Percentiles rank a stretch among this genome's conserved stretches.
Conservation (phyloP, 2,797 vertebrate species). For the Craterocephalus amniculus region DNA sequence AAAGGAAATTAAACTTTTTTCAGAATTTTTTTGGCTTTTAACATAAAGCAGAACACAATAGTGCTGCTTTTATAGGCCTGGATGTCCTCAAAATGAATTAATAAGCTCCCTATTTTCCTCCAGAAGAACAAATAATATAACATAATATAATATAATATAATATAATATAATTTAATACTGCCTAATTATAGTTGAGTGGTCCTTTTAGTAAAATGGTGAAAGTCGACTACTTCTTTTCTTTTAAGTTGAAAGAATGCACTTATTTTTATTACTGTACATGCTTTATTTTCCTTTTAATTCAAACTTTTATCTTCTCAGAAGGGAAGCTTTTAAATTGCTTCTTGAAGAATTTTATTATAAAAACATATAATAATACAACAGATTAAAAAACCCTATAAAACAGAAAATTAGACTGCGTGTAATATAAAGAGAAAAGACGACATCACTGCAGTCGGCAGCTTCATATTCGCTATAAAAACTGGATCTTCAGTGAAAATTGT, state of each 20-base stretch:
- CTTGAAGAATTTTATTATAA: slow-evolving; percentile 32
- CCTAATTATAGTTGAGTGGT: neutral
- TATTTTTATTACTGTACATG: neutral
- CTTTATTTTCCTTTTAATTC: slow-evolving; percentile 55
- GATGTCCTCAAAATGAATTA: slow-evolving; percentile 34
- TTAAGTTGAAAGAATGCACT: slow-evolving; percentile 40
- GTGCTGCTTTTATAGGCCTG: slow-evolving; percentile 27
- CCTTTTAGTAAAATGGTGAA: slow-evolving; percentile 18
- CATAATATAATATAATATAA: slow-evolving; percentile 12
- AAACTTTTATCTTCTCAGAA: slow-evolving; percentile 30
- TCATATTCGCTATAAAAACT: slow-evolving; percentile 23
- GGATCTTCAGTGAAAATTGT: slow-evolving; percentile 20
- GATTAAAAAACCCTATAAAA: slow-evolving; percentile 38
- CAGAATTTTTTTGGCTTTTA: neutral
- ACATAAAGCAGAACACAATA: neutral
- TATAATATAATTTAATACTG: neutral
- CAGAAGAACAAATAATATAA: slow-evolving; percentile 32
- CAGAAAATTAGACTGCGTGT: neutral
- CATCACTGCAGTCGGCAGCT: slow-evolving; percentile 9
- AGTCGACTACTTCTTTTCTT: slow-evolving; percentile 17
- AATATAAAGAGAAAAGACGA: slow-evolving; percentile 2
- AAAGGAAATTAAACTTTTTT: slow-evolving; percentile 13
- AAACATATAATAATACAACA: slow-evolving; percentile 41
- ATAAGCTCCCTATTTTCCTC: slow-evolving; percentile 27
- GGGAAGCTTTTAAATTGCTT: neutral